These are phyloP conservation scores for Drosophila repletoides DNA, from an alignment of 1,140 invertebrate genomes.

Conservation along the genomic window DNA sequence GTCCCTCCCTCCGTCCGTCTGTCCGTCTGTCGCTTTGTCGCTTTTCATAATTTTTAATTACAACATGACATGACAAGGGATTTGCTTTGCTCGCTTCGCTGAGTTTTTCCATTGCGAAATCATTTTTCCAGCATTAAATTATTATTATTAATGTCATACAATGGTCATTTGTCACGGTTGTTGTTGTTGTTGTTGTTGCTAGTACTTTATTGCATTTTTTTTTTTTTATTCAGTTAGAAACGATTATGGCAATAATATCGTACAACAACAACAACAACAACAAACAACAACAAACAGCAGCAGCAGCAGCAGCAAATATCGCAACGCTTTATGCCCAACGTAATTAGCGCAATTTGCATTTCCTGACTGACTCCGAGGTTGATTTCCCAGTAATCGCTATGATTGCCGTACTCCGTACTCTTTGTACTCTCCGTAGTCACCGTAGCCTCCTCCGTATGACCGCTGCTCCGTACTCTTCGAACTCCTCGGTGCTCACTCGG, in stretches of 20 bases:
- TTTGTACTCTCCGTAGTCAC: too few relatives aligned
- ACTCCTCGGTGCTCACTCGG: too few relatives aligned
- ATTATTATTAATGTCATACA: constrained; percentile 77
- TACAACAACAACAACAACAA: constrained; percentile 19
- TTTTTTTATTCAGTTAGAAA: constrained; percentile 63
- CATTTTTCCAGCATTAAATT: constrained; percentile 65
- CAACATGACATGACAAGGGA: constrained; percentile 78
- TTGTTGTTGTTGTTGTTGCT: constrained; percentile 31
- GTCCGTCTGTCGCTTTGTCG: constrained; percentile 36
- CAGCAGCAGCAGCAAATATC: constrained; percentile 44
- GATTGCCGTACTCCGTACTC: constrained; percentile 18
- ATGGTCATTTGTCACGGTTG: constrained; percentile 67
- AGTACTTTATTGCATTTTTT: constrained; percentile 69
- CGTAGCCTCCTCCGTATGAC: too few relatives aligned
- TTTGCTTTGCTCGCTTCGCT: constrained; percentile 56
- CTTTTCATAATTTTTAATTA: constrained; percentile 71
- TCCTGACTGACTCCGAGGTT: constrained; percentile 62
- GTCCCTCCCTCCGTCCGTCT: not conserved
- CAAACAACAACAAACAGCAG: not conserved
- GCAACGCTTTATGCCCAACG: constrained; percentile 51
- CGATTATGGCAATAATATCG: constrained; percentile 68
- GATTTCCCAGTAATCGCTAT: constrained; percentile 46
- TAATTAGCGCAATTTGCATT: constrained; percentile 78
- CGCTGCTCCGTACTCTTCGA: too few relatives aligned
- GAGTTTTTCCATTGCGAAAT: constrained; percentile 70